These are phyloP conservation scores for Matsumyia berberina DNA, from an alignment of 2,888 invertebrate species.

Conservation along the genomic window DNA sequence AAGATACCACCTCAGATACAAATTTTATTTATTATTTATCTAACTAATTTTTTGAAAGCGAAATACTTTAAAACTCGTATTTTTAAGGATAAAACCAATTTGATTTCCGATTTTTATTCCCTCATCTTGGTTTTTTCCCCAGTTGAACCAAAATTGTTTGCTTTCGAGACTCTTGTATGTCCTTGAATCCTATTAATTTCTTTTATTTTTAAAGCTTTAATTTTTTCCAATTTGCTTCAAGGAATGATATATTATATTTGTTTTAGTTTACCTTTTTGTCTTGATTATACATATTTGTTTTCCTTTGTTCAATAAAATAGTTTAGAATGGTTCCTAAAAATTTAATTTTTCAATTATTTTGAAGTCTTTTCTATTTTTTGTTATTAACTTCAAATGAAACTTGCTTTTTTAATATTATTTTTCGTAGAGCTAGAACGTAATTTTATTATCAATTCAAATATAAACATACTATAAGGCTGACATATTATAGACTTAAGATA, in stretches of 20 bases:
- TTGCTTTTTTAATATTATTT: slow-evolving; percentile 62
- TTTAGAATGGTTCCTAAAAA: slow-evolving; percentile 70
- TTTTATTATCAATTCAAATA: slow-evolving; percentile 49
- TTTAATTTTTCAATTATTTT: slow-evolving; percentile 26
- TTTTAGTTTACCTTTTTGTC: slow-evolving; percentile 63
- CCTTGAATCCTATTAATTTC: slow-evolving; percentile 19
- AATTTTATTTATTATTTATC: slow-evolving; percentile 54
- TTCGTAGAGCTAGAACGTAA: slow-evolving; percentile 72
- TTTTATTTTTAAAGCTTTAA: slow-evolving; percentile 39
- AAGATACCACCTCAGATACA: slow-evolving; percentile 56
- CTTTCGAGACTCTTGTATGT: slow-evolving; percentile 25
- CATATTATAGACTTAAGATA: slow-evolving; percentile 39
- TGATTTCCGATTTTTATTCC: too few relatives aligned
- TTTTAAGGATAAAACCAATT: slow-evolving; percentile 36
- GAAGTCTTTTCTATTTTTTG: slow-evolving; percentile 10
- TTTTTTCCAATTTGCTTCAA: slow-evolving; percentile 63
- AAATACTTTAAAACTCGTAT: slow-evolving; percentile 20
- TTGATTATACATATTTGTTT: slow-evolving; percentile 53
- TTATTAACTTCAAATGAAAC: slow-evolving; percentile 17
- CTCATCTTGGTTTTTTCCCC: slow-evolving; percentile 15
- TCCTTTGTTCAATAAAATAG: slow-evolving; percentile 48
- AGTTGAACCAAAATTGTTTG: slow-evolving; percentile 26
- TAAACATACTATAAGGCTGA: slow-evolving; percentile 39
- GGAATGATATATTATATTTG: slow-evolving; percentile 68
- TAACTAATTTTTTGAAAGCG: slow-evolving; percentile 46